Evolutionary conservation across 2,113 vertebrate genomes (phyloP).

Genomic region (Callorhinus ursinus): DNA sequence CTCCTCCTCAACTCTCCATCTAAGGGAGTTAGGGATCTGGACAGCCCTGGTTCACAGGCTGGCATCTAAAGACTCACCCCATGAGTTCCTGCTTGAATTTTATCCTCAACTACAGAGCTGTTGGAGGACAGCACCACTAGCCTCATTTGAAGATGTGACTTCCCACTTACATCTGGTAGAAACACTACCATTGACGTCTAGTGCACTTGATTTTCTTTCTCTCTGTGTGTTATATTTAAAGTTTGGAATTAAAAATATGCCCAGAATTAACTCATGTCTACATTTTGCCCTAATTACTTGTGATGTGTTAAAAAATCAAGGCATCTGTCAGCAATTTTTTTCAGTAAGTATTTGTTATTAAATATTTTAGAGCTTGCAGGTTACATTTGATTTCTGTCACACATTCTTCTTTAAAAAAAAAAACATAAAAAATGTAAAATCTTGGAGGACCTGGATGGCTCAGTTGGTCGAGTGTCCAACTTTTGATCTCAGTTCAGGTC

Average conservation of each 20-base stretch:
- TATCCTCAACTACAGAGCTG: not conserved
- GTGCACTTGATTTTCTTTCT: not conserved
- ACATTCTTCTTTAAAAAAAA: not conserved
- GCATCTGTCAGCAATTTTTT: not conserved
- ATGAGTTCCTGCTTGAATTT: not conserved
- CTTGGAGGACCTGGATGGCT: too few species aligned
- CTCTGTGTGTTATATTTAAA: not conserved
- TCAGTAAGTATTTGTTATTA: not conserved
- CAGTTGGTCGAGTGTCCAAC: too few species aligned
- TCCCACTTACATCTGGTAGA: not conserved
- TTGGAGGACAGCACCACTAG: not conserved
- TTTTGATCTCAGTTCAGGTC: not conserved
- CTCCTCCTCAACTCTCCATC: fast-evolving
- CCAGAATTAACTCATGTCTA: not conserved
- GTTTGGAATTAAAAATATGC: not conserved
- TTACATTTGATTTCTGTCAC: not conserved
- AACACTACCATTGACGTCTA: not conserved
- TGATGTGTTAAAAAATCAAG: not conserved
- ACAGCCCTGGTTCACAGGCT: not conserved
- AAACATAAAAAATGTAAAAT: not conserved
- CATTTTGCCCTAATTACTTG: not conserved
- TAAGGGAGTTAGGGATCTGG: not conserved
- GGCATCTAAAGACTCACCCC: not conserved
- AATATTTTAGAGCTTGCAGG: not conserved
- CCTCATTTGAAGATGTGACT: not conserved